Evolutionary conservation across 2,797 vertebrate species (phyloP), one percentile per base, ranked within the genome.

Genomic region (Cossypha caffra): DNA sequence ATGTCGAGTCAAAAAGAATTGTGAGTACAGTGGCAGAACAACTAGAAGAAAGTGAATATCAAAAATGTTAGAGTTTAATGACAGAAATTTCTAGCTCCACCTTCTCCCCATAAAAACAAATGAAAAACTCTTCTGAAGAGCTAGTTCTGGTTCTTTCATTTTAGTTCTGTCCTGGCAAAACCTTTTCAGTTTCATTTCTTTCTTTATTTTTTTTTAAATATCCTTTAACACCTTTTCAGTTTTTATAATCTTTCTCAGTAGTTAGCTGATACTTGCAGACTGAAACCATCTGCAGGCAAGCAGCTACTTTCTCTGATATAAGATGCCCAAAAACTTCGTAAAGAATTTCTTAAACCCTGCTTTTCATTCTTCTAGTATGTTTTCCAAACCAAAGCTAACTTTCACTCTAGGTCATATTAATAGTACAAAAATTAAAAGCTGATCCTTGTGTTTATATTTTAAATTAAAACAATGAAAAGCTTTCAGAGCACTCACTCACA

Each of bases 391-490:
- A 76, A 76, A 58, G 29, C 20, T 78, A 7, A 58, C 86, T 93
- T 87, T 85, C 68, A 57, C n/a, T 74, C 29, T 61, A 69, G 71
- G 21, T 82, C 55, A n/a, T 63, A 62, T 58, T 93, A 85, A 43
- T 62, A 47, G 64, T 83, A 55, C 24, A 73, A 71, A 95, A 94
- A 92, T 72, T 86, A 93, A 86, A 96, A 76, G 33, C 64, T 58
- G 11, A 12, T 88, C 16, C 31, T 86, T 33, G 11, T 88, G 87
- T 85, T 74, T 86, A 12, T 92, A 67, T 92, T 91, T 87, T 64
- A 82, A 91, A 87, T 61, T 78, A 77, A 84, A 92, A 62, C 42
- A 91, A 50, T 91, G 64, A 71, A 78, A 68, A 42, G 55, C 73
- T 96, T 94, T 90, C 40, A 40, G 63, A 71, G 51, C 64, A 57